Percentiles rank a stretch among this genome's conserved stretches.
phyloP scores from a whole-genome alignment of 2,888 invertebrate species.

The Leptothorax acervorum region DNA sequence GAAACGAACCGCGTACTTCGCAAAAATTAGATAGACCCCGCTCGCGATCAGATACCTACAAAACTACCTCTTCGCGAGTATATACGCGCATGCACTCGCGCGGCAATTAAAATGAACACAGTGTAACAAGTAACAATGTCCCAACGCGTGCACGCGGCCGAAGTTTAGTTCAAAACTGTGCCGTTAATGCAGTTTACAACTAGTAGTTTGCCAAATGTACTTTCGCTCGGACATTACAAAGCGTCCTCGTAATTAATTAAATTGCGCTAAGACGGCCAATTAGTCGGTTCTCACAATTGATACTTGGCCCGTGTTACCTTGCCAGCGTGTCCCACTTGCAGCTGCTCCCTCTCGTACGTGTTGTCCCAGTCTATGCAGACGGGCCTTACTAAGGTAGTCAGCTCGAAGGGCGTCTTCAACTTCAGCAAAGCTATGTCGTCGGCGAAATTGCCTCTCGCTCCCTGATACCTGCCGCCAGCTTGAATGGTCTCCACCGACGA shows the following conservation, averaged over 20 bases:
- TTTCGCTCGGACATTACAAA: slow-evolving; percentile 18
- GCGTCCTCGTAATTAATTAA: slow-evolving; percentile 57
- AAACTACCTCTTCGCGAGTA: not conserved
- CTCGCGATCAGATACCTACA: not conserved
- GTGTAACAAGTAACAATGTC: not conserved
- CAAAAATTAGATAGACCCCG: slow-evolving; percentile 14
- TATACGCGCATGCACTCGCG: not conserved
- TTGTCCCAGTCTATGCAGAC: slow-evolving; percentile 76
- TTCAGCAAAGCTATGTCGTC: slow-evolving; percentile 74
- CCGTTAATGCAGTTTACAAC: slow-evolving; percentile 28
- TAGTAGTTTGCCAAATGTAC: slow-evolving; percentile 18
- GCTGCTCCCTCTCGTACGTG: slow-evolving; percentile 63
- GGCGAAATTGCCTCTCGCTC: slow-evolving; percentile 72
- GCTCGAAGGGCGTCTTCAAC: slow-evolving; percentile 66
- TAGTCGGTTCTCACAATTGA: slow-evolving; percentile 54
- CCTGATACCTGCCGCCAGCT: slow-evolving; percentile 69
- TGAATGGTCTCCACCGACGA: slow-evolving; percentile 63
- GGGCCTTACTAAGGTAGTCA: slow-evolving; percentile 70
- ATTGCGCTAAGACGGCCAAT: slow-evolving; percentile 13
- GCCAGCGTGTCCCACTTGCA: slow-evolving; percentile 65
- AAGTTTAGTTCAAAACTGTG: slow-evolving; percentile 11
- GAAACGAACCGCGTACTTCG: not conserved
- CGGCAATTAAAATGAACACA: slow-evolving; percentile 7
- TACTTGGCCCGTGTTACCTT: slow-evolving; percentile 63
- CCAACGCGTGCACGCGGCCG: not conserved